These are phyloP conservation scores for Zaprionus kolodkinae DNA, from an alignment of 1,140 invertebrate species.

Conservation along the genomic window DNA sequence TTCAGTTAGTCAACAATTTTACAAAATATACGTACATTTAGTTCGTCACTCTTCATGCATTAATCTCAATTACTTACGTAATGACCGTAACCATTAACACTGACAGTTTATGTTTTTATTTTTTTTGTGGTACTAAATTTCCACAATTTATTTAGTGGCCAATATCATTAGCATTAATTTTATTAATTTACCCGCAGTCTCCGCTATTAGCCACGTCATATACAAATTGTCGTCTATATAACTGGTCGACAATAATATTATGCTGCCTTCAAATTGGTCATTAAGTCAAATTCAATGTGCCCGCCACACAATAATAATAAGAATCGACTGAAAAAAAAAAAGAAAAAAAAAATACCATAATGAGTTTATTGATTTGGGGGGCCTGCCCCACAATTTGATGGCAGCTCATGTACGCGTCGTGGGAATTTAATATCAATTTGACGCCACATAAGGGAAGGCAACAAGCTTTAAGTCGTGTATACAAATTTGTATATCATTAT, in stretches of 20 bases:
- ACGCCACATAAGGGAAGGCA: constrained; percentile 44
- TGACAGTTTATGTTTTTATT: neutral
- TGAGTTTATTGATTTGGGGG: constrained; percentile 63
- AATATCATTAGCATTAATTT: constrained; percentile 54
- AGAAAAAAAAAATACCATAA: constrained; percentile 47
- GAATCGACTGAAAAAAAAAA: neutral
- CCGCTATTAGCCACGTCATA: constrained; percentile 4
- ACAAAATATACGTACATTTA: neutral
- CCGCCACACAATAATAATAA: constrained; percentile 33
- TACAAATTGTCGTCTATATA: constrained; percentile 5
- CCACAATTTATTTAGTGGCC: constrained; percentile 19
- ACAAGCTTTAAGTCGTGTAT: constrained; percentile 5
- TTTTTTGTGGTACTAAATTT: constrained; percentile 14
- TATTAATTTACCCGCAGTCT: constrained; percentile 37
- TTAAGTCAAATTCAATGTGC: constrained; percentile 53
- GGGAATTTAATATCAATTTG: constrained; percentile 68
- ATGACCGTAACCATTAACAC: neutral
- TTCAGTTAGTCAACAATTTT: neutral
- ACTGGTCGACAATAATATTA: constrained; percentile 46
- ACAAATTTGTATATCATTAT: constrained; percentile 20
- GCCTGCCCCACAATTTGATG: constrained; percentile 35
- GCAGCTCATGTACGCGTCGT: constrained; percentile 45
- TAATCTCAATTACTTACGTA: constrained; percentile 6
- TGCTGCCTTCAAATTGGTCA: constrained; percentile 48
- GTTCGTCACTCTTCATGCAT: neutral